Percentiles rank a stretch among this genome's conserved stretches.
Evolutionary conservation across 1,140 invertebrate species (phyloP).

Genomic region (Lasioglossum albipes): DNA sequence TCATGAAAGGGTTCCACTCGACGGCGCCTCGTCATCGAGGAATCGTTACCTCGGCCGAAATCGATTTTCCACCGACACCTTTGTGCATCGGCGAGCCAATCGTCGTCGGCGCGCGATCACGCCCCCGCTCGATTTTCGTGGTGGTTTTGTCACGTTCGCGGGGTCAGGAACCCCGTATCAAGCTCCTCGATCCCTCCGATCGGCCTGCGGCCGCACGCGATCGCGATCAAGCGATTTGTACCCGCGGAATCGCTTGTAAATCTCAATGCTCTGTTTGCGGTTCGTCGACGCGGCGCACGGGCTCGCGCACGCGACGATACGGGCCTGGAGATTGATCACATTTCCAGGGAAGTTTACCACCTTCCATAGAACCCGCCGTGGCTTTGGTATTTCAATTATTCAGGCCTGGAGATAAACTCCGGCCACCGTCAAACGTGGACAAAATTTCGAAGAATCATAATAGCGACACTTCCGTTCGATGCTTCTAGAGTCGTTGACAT

Average conservation of each 20-base stretch:
- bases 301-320: constrained; percentile 6
- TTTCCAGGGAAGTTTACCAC: constrained; percentile 3
- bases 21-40: constrained; percentile 57
- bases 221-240: constrained; percentile 3
- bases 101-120: not conserved
- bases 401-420: not conserved
- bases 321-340: not conserved
- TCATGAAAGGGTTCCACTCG: too few species aligned
- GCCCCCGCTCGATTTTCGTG: constrained; percentile 2
- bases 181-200: not conserved
- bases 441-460: not conserved
- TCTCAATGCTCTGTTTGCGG: constrained; percentile 17
- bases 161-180: constrained; percentile 7
- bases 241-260: not conserved
- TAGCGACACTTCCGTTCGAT: too few species aligned
- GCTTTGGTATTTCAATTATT: not conserved
- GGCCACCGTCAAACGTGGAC: not conserved
- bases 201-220: constrained; percentile 20
- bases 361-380: not conserved
- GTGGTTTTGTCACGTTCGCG: not conserved
- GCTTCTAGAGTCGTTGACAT: too few species aligned
- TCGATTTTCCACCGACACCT: constrained; percentile 62
- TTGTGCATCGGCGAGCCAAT: constrained; percentile 30
- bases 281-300: constrained; percentile 6
- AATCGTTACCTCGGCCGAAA: constrained; percentile 59